These are phyloP conservation scores for Ceratosolen solmsi DNA, from an alignment of 1,140 invertebrate species.

Conservation along the genomic window DNA sequence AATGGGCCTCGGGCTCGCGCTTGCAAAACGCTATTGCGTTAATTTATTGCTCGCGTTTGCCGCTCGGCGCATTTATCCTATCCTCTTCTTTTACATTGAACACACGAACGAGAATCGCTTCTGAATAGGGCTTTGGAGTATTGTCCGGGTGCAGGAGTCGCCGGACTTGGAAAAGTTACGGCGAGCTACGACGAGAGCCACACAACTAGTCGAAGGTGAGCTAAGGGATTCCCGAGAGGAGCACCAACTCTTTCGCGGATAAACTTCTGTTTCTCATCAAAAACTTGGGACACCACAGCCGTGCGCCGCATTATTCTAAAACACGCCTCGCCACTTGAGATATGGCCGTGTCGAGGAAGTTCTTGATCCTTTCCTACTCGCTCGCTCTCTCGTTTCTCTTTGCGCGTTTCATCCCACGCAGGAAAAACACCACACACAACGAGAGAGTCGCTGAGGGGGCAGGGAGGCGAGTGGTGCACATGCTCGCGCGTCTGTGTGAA, in stretches of 20 bases:
- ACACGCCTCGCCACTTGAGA: conserved; percentile 49
- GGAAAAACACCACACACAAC: too few species aligned
- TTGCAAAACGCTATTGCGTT: background rate
- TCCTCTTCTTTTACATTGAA: background rate
- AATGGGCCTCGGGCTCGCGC: background rate
- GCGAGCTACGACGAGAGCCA: background rate
- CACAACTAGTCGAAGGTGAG: conserved; percentile 30
- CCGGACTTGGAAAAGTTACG: too few species aligned
- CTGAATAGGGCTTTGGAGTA: background rate
- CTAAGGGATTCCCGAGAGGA: background rate
- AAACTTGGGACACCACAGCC: conserved; percentile 39
- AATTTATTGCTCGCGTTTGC: background rate
- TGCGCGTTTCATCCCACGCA: too few species aligned
- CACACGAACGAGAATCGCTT: background rate
- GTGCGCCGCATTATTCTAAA: conserved; percentile 48
- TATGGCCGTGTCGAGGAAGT: conserved; percentile 50
- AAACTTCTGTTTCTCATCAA: conserved; percentile 52
- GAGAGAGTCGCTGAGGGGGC: too few species aligned
- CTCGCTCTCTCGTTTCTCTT: conserved; percentile 28
- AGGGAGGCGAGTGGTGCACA: too few species aligned
- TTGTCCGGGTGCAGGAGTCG: background rate
- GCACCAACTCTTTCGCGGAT: conserved; percentile 27
- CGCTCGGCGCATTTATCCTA: background rate
- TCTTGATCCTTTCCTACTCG: conserved; percentile 50
- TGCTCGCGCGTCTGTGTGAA: too few species aligned